These are phyloP conservation scores for Drosophila yakuba DNA, from an alignment of 1,140 invertebrate species.

Conservation along the genomic window DNA sequence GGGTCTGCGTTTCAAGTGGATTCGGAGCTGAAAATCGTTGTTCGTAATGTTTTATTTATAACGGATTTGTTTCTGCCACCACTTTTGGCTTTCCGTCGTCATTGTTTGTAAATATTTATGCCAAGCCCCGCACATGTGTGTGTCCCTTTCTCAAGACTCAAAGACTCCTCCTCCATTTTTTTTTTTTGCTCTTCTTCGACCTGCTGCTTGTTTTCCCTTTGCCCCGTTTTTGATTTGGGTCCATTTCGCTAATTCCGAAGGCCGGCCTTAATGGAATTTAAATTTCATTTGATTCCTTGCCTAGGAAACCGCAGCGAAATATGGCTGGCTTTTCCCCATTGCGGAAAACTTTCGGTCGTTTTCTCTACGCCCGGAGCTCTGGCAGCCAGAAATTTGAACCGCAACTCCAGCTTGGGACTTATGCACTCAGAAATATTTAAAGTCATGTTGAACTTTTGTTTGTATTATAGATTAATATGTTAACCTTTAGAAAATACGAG, in stretches of 20 bases:
- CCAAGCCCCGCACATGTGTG: constrained; percentile 8
- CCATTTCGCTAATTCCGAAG: constrained; percentile 32
- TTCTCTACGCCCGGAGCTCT: constrained; percentile 26
- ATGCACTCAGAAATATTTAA: not conserved
- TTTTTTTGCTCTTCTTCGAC: constrained; percentile 17
- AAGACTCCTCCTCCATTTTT: constrained; percentile 31
- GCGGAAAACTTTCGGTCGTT: constrained; percentile 31
- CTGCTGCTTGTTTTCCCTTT: constrained; percentile 34
- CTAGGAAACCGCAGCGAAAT: constrained; percentile 8
- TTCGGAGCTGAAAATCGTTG: constrained; percentile 47
- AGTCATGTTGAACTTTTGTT: too few relatives aligned
- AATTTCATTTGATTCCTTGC: constrained; percentile 56
- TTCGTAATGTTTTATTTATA: constrained; percentile 81
- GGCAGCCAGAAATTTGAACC: constrained; percentile 3
- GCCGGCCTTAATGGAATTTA: constrained; percentile 62
- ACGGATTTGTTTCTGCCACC: constrained; percentile 68
- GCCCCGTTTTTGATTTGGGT: constrained; percentile 58
- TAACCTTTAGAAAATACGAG: too few relatives aligned
- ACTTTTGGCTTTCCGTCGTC: constrained; percentile 42
- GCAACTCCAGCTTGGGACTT: not conserved
- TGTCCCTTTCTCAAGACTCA: constrained; percentile 6
- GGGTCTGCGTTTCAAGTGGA: constrained; percentile 62
- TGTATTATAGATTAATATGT: not conserved
- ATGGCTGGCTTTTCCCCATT: constrained; percentile 14
- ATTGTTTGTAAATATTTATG: constrained; percentile 80